Conservation (phyloP, 2,888 invertebrate genomes). For the Dynastes tityus region DNA sequence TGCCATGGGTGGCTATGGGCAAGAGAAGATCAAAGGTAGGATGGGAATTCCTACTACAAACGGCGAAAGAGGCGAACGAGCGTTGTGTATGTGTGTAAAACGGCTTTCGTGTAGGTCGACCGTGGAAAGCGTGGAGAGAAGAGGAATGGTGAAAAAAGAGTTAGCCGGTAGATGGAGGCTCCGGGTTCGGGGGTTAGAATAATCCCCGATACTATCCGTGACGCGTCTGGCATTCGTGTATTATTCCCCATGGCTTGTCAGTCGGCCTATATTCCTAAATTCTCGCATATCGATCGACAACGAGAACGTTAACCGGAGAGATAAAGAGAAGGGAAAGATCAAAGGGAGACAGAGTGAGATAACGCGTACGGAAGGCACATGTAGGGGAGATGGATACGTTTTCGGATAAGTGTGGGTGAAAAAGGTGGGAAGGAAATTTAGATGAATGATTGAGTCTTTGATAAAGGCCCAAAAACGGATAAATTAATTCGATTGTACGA, state of each 20-base stretch:
- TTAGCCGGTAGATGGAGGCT: not conserved
- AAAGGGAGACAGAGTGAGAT: not conserved
- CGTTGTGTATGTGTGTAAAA: not conserved
- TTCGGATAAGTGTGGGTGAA: not conserved
- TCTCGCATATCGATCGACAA: slow-evolving; percentile 24
- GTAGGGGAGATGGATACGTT: slow-evolving; percentile 7
- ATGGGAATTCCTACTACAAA: not conserved
- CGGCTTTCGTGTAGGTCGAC: not conserved
- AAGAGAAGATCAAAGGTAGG: not conserved
- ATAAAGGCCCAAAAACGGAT: not conserved
- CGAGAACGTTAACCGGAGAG: slow-evolving; percentile 4
- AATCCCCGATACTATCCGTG: slow-evolving; percentile 27
- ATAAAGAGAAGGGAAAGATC: not conserved
- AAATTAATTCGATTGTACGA: slow-evolving; percentile 6
- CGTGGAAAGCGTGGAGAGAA: not conserved
- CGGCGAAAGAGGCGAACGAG: not conserved
- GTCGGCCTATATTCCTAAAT: slow-evolving; percentile 39
- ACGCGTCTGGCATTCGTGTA: slow-evolving; percentile 36
- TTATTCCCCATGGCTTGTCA: slow-evolving; percentile 42
- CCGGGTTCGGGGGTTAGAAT: slow-evolving; percentile 10
- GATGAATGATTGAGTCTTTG: slow-evolving; percentile 4
- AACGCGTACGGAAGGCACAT: not conserved
- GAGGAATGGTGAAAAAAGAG: not conserved
- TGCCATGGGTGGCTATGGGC: not conserved
- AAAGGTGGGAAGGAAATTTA: slow-evolving; percentile 8